These are phyloP conservation scores for Lycocerus yunnanus DNA, from an alignment of 2,888 invertebrate genomes.

Conservation along the genomic window DNA sequence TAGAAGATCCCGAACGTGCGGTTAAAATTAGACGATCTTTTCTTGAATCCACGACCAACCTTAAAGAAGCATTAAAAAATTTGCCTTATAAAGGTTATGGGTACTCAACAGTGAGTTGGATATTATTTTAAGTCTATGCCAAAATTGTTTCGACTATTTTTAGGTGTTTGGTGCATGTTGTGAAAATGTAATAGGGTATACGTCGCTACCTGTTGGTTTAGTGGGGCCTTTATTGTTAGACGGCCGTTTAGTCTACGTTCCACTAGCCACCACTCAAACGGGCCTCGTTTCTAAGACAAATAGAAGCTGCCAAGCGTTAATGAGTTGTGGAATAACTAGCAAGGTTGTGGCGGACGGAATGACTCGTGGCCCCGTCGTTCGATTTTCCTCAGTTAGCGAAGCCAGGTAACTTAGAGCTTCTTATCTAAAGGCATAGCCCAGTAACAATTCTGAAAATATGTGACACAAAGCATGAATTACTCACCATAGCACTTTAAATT, in stretches of 20 bases:
- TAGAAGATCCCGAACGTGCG: slow-evolving; percentile 83
- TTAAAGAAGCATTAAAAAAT: slow-evolving; percentile 66
- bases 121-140: neutral
- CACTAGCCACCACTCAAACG: slow-evolving; percentile 99
- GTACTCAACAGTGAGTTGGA: slow-evolving; percentile 71
- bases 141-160: slow-evolving; percentile 8
- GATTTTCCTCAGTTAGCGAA: slow-evolving; percentile 77
- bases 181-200: slow-evolving; percentile 96
- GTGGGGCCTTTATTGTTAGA: slow-evolving; percentile 92
- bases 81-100: slow-evolving; percentile 87
- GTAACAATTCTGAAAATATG: neutral
- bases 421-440: neutral
- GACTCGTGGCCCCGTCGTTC: slow-evolving; percentile 95
- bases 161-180: slow-evolving; percentile 90
- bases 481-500: slow-evolving; percentile 4
- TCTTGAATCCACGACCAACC: slow-evolving; percentile 63
- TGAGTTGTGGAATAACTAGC: slow-evolving; percentile 79
- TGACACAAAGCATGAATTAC: too few species aligned
- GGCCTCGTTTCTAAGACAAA: slow-evolving; percentile 97
- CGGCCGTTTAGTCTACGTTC: slow-evolving; percentile 79
- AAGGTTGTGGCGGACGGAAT: slow-evolving; percentile 91
- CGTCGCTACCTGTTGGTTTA: slow-evolving; percentile 94
- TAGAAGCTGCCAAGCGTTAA: slow-evolving; percentile 90
- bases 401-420: slow-evolving; percentile 60
- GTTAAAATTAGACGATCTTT: slow-evolving; percentile 80